Base-by-base conservation (phyloP, 2,113 vertebrate species). In the Scalopus aquaticus region DNA sequence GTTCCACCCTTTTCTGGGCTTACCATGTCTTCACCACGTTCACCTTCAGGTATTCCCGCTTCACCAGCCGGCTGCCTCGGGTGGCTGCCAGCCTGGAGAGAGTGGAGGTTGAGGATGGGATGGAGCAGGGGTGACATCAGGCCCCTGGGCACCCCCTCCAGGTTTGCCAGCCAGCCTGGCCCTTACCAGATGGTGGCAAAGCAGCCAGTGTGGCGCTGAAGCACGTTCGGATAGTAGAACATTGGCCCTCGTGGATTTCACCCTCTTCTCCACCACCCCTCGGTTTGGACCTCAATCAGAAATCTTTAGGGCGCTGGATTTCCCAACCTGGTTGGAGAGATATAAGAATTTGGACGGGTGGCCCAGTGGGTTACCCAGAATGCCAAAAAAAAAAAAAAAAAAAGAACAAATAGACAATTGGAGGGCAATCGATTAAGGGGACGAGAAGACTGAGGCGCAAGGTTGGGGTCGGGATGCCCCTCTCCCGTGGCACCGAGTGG, bases 201-300 rank as follows among this genome's bases (percentile, higher is more conserved):
- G 96, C 98, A 98, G 86, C 99, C 99, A 0, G 98, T 97, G 60
- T 98, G 98, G 28, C 98, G 98, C 51, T 98, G 98, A 73, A 99
- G 98, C n/a, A 99, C 98, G 5, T 95, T 98, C 54, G 98, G 98
- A 28, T 99, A 99, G 87, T 99, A 99, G 97, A 99, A 99, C 99
- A 99, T 99, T 4, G 67, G 83, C 24, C 20, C 60, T 15, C n/a
- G 0, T 3, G 4, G 19, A 13, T 3, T 69, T 84, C 67, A 56
- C 65, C n/a, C 26, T 49, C 2, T 16, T 26, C 54, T 30, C 49
- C 32, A 39, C 73, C 58, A 28, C 65, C 58, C 20, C 67, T 62
- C 16, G 1, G 30, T 28, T 49, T 0, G 1, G 54, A 54, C 65
- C 35, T 67, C 79, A 76, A 13, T 62, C 12, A 0, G 6, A 74